These are phyloP conservation scores for Erpobdella octoculata DNA, from an alignment of 2,888 invertebrate species.

Conservation along the genomic window DNA sequence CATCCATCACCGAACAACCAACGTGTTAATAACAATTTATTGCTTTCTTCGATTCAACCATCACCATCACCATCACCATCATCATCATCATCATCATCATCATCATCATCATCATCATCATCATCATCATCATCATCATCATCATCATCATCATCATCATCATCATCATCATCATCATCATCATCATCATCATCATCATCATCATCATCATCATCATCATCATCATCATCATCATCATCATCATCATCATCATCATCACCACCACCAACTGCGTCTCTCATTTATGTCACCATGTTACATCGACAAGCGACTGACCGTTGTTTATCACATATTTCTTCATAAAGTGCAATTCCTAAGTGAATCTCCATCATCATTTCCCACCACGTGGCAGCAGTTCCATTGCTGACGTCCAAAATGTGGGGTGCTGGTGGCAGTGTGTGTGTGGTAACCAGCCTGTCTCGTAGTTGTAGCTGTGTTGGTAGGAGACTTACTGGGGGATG, in stretches of 20 bases:
- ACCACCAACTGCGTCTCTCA: not conserved
- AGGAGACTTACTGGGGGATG: no score
- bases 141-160: constrained; percentile 8
- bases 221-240: constrained; percentile 1
- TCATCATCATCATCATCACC: not conserved
- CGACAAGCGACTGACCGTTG: not conserved
- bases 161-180: constrained; percentile 3
- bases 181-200: constrained; percentile 16
- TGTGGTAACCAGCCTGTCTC: no score
- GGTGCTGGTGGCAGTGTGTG: no score
- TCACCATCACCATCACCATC: not conserved
- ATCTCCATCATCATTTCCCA: not conserved
- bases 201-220: constrained; percentile 4
- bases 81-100: constrained; percentile 1
- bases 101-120: not conserved
- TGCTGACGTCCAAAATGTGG: not conserved
- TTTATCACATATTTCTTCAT: not conserved
- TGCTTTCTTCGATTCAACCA: no score
- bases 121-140: constrained; percentile 7
- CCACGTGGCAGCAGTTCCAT: not conserved
- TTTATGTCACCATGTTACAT: not conserved
- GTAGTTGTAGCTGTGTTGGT: no score
- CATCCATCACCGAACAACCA: no score
- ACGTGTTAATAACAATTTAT: no score
- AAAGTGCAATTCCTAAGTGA: no score